Evolutionary conservation across 1,140 invertebrate species (phyloP).

Genomic region (Cotesia vestalis): DNA sequence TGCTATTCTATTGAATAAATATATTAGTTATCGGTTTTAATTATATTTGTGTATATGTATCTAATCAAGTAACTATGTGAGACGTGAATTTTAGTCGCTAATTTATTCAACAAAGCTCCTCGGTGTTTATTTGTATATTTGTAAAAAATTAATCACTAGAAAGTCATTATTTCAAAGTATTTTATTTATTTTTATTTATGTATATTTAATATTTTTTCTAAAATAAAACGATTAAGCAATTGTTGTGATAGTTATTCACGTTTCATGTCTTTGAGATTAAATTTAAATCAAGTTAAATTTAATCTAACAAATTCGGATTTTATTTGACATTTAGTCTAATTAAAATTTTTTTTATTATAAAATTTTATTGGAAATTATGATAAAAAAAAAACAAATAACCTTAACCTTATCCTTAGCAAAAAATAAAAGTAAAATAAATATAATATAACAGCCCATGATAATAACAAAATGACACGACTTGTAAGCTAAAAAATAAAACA

Average conservation of each 20-base stretch:
- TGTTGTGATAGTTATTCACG: conserved; percentile 50
- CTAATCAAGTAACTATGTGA: not conserved
- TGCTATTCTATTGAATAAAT: conserved; percentile 33
- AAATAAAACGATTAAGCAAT: conserved; percentile 14
- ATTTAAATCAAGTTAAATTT: conserved; percentile 36
- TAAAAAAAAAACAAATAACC: not conserved
- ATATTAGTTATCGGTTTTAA: not conserved
- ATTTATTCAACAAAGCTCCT: not conserved
- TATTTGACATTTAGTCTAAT: too few species aligned
- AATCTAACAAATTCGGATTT: not conserved
- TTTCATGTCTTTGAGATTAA: conserved; percentile 41
- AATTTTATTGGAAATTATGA: too few species aligned
- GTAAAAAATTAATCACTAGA: not conserved
- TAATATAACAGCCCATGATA: not conserved
- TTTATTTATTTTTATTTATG: conserved; percentile 22
- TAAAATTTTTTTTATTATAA: too few species aligned
- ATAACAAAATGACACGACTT: not conserved
- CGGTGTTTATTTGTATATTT: too few species aligned
- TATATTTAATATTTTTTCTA: not conserved
- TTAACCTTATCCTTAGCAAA: not conserved
- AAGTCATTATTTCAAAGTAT: conserved; percentile 31
- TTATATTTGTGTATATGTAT: not conserved
- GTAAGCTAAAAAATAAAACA: conserved; percentile 3
- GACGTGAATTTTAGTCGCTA: not conserved
- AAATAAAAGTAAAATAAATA: conserved; percentile 20